These are phyloP conservation scores for Notolepis coatsorum DNA, from an alignment of 2,797 vertebrate species.

Conservation along the genomic window DNA sequence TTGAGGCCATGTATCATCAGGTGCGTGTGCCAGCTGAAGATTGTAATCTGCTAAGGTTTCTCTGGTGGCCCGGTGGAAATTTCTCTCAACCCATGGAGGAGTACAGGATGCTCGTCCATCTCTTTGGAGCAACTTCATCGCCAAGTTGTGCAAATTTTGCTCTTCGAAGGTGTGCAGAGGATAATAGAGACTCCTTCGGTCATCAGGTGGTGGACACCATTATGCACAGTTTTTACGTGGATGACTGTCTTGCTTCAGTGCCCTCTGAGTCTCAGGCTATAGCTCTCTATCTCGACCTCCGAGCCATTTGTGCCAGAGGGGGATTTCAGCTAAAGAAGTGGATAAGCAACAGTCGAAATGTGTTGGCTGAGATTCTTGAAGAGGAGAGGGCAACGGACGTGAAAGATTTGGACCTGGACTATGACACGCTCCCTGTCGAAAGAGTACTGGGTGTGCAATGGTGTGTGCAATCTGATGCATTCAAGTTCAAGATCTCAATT, in stretches of 20 bases:
- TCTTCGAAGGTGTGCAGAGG: conserved; percentile 1
- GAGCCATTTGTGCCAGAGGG: conserved; percentile 3
- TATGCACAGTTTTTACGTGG: background rate
- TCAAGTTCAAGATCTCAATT: conserved; percentile 7
- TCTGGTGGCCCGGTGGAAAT: conserved; percentile 20
- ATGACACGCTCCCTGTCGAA: background rate
- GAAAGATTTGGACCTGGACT: conserved; percentile 2
- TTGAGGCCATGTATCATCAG: conserved; percentile 29
- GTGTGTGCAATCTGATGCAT: conserved; percentile 8
- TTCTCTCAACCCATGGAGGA: background rate
- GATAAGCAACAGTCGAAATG: background rate
- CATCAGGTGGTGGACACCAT: background rate
- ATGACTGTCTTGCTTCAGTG: conserved; percentile 8
- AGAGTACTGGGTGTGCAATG: conserved; percentile 23
- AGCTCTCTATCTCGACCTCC: background rate
- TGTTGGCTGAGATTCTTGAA: conserved; percentile 3
- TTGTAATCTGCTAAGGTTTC: conserved; percentile 5
- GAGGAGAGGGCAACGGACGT: background rate
- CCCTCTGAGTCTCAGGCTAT: conserved; percentile 3
- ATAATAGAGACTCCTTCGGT: background rate
- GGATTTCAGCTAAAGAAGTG: conserved; percentile 14
- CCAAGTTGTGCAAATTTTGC: conserved; percentile 1
- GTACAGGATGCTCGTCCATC: conserved; percentile 19
- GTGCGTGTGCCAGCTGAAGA: conserved; percentile 10
- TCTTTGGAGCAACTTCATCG: conserved; percentile 13